Percentiles rank a stretch among this genome's conserved stretches.
These are phyloP conservation scores for Crotalus viridis DNA, from an alignment of 2,113 vertebrate genomes.

Conservation along the genomic window DNA sequence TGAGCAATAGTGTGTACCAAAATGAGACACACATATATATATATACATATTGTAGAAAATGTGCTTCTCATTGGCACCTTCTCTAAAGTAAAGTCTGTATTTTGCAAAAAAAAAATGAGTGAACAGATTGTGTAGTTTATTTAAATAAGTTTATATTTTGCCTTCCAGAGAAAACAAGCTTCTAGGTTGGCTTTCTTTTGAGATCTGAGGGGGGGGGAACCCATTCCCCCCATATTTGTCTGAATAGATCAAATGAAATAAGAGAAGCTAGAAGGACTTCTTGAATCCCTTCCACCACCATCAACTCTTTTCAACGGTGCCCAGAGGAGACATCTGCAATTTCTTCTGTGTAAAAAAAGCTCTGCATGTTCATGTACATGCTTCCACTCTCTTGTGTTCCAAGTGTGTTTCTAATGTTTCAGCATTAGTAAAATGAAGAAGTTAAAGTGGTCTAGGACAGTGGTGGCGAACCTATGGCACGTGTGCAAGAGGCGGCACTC, in stretches of 20 bases:
- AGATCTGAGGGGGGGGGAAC: neutral
- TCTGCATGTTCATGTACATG: neutral
- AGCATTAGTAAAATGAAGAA: neutral
- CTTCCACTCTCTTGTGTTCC: neutral
- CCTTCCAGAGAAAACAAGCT: neutral
- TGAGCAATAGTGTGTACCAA: neutral
- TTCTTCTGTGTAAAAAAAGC: neutral
- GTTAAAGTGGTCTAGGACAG: neutral
- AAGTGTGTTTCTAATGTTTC: neutral
- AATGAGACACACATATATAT: neutral
- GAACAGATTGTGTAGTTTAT: neutral
- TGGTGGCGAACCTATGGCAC: no score
- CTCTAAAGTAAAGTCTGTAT: neutral
- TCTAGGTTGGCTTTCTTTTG: neutral
- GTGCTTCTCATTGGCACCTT: neutral
- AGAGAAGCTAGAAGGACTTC: neutral
- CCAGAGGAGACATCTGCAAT: neutral
- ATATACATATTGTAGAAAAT: neutral
- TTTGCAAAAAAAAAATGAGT: neutral
- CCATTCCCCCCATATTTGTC: neutral
- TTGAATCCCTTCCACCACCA: neutral
- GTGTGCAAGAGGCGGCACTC: no score
- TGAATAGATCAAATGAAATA: neutral
- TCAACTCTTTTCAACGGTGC: neutral
- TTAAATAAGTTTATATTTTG: neutral